These are phyloP conservation scores for Amniataba percoides DNA, from an alignment of 2,797 vertebrate genomes.

Conservation along the genomic window DNA sequence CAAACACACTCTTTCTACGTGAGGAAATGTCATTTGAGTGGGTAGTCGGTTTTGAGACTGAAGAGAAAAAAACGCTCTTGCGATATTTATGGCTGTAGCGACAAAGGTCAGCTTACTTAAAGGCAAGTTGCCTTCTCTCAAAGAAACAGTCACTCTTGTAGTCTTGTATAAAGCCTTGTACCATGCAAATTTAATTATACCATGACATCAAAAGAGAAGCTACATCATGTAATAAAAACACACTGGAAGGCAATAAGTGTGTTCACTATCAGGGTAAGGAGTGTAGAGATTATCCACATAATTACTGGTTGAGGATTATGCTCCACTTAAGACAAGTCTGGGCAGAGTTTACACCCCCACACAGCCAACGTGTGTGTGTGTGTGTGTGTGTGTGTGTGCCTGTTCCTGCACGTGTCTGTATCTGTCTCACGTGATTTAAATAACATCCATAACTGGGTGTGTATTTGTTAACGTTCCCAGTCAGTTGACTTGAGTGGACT, in stretches of 20 bases:
- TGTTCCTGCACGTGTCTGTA: slow-evolving; percentile 10
- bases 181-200: not conserved
- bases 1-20: not conserved
- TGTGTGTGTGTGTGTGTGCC: slow-evolving; percentile 5
- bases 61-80: not conserved
- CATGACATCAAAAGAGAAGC: not conserved
- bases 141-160: not conserved
- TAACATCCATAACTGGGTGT: slow-evolving; percentile 58
- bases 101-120: slow-evolving; percentile 1
- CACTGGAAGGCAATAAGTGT: slow-evolving; percentile 1
- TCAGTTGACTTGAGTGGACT: slow-evolving; percentile 30
- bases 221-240: not conserved
- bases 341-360: slow-evolving; percentile 27
- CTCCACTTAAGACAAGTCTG: slow-evolving; percentile 57
- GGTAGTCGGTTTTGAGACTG: not conserved
- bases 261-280: not conserved
- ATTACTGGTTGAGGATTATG: slow-evolving; percentile 40
- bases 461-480: slow-evolving; percentile 45
- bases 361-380: slow-evolving; percentile 2
- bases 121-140: not conserved
- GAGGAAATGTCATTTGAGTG: not conserved
- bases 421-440: slow-evolving; percentile 60
- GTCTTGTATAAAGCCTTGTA: not conserved
- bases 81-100: not conserved
- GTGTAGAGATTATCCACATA: slow-evolving; percentile 33